phyloP scores from a whole-genome alignment of 2,113 vertebrate genomes.

The Bubo scandiacus region DNA sequence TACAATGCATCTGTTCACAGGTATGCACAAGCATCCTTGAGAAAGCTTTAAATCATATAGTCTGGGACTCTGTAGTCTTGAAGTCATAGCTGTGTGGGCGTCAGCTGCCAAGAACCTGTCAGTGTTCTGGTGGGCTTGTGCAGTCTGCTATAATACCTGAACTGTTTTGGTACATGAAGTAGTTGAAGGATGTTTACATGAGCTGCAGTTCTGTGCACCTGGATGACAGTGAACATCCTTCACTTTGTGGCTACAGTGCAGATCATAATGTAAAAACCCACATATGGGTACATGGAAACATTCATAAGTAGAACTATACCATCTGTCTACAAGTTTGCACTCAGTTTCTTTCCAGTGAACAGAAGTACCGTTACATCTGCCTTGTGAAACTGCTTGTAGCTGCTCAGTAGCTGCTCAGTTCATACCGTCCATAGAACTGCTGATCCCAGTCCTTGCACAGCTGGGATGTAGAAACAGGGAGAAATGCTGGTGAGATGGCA shows the following conservation, averaged over 20 bases:
- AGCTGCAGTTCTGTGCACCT: background rate
- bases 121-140: background rate
- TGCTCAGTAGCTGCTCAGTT: background rate
- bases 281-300: background rate
- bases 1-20: constrained; percentile 57
- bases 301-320: background rate
- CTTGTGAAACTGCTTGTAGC: background rate
- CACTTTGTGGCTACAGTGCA: background rate
- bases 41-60: constrained; percentile 18
- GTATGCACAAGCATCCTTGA: constrained; percentile 7
- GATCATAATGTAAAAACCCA: background rate
- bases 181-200: background rate
- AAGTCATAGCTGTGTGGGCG: background rate
- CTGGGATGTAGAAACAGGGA: background rate
- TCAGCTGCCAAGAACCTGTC: constrained; percentile 9
- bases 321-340: background rate
- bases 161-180: background rate
- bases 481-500: background rate
- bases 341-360: background rate
- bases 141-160: background rate
- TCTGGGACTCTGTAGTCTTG: background rate
- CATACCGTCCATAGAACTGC: background rate
- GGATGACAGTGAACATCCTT: background rate
- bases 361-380: background rate
- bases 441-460: background rate